phyloP scores from a whole-genome alignment of 2,797 vertebrate species.

The Bucorvus abyssinicus region DNA sequence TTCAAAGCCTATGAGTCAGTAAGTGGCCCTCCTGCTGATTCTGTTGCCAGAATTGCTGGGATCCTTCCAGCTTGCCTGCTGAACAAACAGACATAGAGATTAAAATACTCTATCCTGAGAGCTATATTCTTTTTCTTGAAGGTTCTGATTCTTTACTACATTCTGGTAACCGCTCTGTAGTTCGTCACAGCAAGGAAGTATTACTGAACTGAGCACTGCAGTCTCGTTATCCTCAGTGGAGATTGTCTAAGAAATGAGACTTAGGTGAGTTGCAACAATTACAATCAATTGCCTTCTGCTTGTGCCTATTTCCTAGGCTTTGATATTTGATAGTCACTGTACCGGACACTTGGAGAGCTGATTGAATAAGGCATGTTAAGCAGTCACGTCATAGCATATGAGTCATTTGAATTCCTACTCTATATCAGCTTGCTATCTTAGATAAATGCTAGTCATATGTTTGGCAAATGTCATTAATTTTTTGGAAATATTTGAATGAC shows the following conservation, averaged over 20 bases:
- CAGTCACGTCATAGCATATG: neutral
- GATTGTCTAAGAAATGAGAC: neutral
- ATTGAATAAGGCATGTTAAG: constrained; percentile 37
- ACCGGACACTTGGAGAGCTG: neutral
- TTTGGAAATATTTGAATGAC: constrained; percentile 16
- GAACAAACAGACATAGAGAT: neutral
- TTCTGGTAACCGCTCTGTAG: neutral
- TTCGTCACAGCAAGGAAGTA: neutral
- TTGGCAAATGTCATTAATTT: neutral
- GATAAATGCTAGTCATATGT: neutral
- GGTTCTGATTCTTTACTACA: neutral
- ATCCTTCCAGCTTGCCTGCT: neutral
- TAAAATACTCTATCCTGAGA: neutral
- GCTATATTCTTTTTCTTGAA: neutral
- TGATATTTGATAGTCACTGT: constrained; percentile 48
- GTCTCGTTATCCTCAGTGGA: neutral
- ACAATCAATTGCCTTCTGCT: neutral
- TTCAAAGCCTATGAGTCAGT: neutral
- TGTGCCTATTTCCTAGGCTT: neutral
- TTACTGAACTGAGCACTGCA: neutral
- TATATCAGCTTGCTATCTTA: constrained; percentile 30
- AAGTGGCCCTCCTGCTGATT: neutral
- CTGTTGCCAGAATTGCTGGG: neutral
- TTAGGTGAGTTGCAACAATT: neutral
- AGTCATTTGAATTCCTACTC: constrained; percentile 47